Base-by-base conservation (phyloP, 2,113 vertebrate species). In the Balaeniceps rex region DNA sequence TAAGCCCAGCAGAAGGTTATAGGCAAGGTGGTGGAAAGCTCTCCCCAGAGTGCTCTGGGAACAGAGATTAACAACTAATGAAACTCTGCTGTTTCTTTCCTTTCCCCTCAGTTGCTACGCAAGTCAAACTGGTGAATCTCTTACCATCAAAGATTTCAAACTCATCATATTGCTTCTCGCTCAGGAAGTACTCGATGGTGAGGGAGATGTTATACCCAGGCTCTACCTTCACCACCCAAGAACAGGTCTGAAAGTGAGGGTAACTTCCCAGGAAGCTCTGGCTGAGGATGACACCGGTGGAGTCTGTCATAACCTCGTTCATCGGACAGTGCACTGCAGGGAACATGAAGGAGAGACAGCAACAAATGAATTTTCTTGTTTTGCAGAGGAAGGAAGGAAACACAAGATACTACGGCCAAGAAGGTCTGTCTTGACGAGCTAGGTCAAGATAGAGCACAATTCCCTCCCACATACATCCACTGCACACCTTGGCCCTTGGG, bases 71-170 rank as follows among this genome's bases (percentile, higher is more conserved):
- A 57, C 47, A 31, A n/a, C 57, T 18, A 14, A 18, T 10, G 11
- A 7, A 54, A 31, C 58, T 34, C 29, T 10, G 7, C 49, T 38
- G 2, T 12, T 21, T 21, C 65, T 25, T 4, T 10, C 68, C 82
- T 44, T 40, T 3, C 47, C 72, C 63, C 44, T 14, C 10, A 9
- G 28, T 0, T 28, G 14, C 70, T 17, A 12, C 0, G 1, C 14
- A 16, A 61, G 24, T 12, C 68, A 11, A 44, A 40, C 42, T 4
- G 19, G 60, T 1, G 18, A 19, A 2, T 13, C 72, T 61, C 87
- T 99, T 92, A 99, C 99, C 99, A 12, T 99, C 99, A 79, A 99
- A 99, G 89, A 99, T 99, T 75, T 99, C 99, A 29, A 99, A 99
- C 97, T 99, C 99, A 11, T 99, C 99, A 8, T 99, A 99, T 75